These are phyloP conservation scores for Volucella bombylans DNA, from an alignment of 2,888 invertebrate species.

Conservation along the genomic window DNA sequence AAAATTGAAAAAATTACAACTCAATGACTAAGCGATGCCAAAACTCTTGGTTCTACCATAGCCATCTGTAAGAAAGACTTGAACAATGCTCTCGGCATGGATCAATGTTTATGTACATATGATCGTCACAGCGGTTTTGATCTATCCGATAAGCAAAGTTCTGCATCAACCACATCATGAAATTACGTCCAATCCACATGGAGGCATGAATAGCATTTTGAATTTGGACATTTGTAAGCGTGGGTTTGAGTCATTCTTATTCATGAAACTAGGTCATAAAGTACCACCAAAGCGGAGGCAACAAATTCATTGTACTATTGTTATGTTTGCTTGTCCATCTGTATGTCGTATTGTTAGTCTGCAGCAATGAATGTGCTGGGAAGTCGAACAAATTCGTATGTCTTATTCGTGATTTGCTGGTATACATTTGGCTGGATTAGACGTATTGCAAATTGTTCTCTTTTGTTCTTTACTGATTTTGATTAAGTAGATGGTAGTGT, in stretches of 20 bases:
- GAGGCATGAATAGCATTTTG: constrained; percentile 24
- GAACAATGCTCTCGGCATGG: constrained; percentile 4
- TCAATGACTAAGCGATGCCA: background rate
- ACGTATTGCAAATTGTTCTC: constrained; percentile 34
- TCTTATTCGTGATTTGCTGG: constrained; percentile 59
- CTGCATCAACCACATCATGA: background rate
- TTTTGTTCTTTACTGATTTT: constrained; percentile 10
- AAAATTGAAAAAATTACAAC: background rate
- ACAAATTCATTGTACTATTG: constrained; percentile 63
- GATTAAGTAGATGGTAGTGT: background rate
- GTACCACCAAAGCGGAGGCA: constrained; percentile 46
- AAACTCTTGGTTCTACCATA: too few species aligned
- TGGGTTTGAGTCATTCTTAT: constrained; percentile 51
- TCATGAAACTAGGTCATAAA: constrained; percentile 64
- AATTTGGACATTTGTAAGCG: constrained; percentile 58
- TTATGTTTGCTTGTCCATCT: constrained; percentile 62
- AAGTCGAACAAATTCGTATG: constrained; percentile 42
- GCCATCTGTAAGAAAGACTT: background rate
- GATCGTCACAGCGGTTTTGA: constrained; percentile 4
- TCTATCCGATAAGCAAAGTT: constrained; percentile 5
- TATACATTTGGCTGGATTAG: constrained; percentile 11
- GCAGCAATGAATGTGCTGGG: constrained; percentile 35
- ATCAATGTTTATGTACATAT: constrained; percentile 11
- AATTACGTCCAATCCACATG: constrained; percentile 1
- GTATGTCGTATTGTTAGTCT: constrained; percentile 53